These are phyloP conservation scores for Scotopteryx bipunctaria DNA, from an alignment of 2,888 invertebrate genomes.

Conservation along the genomic window DNA sequence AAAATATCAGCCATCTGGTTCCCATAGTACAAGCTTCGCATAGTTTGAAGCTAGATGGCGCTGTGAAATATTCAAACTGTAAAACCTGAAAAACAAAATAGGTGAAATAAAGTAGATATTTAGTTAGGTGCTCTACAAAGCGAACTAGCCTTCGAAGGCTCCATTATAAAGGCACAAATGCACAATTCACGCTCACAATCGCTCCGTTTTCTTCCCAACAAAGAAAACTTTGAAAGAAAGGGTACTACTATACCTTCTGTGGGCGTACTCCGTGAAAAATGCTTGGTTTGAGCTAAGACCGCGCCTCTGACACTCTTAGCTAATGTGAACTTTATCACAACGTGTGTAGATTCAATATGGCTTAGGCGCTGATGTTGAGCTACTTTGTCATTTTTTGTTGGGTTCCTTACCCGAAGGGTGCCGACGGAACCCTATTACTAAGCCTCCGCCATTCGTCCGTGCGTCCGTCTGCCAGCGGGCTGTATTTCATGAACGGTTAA, in stretches of 20 bases:
- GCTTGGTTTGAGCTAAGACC: conserved; percentile 45
- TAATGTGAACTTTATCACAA: not conserved
- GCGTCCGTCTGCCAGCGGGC: too few species aligned
- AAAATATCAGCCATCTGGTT: too few species aligned
- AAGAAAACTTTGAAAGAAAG: conserved; percentile 46
- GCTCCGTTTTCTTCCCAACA: conserved; percentile 48
- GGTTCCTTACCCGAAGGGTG: too few species aligned
- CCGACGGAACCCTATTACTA: too few species aligned
- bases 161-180: conserved; percentile 32
- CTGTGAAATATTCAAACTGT: too few species aligned
- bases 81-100: too few species aligned
- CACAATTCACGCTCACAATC: conserved; percentile 15
- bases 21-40: too few species aligned
- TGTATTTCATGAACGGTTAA: too few species aligned
- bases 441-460: too few species aligned
- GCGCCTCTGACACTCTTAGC: conserved; percentile 1
- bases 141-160: conserved; percentile 9
- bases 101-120: not conserved
- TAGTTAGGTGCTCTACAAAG: not conserved
- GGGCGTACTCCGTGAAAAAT: conserved; percentile 44
- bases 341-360: not conserved
- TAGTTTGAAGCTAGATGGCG: too few species aligned
- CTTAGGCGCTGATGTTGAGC: too few species aligned
- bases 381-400: too few species aligned
- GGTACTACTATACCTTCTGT: conserved; percentile 7